phyloP scores from a whole-genome alignment of 2,888 invertebrate species.

The Unio delphinus region DNA sequence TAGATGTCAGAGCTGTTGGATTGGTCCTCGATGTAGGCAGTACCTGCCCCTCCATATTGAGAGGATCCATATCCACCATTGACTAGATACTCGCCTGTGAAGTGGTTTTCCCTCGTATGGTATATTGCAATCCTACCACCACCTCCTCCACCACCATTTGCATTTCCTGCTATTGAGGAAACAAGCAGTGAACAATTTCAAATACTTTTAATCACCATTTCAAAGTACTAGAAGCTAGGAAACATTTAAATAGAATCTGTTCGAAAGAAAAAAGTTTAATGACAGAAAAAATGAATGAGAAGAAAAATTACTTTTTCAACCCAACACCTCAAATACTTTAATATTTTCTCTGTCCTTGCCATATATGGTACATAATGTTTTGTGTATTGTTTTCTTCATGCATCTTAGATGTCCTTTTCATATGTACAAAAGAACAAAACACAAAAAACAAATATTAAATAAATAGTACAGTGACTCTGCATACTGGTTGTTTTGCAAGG shows the following conservation, averaged over 20 bases:
- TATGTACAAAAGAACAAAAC: too few species aligned
- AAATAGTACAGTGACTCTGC: too few species aligned
- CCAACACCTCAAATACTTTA: too few species aligned
- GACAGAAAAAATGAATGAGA: not conserved
- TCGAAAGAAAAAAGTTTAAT: not conserved
- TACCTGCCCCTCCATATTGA: slow-evolving; percentile 52
- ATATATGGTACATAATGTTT: too few species aligned
- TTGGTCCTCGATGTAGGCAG: slow-evolving; percentile 41
- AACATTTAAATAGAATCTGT: not conserved
- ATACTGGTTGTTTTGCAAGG: too few species aligned
- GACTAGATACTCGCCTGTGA: slow-evolving; percentile 42
- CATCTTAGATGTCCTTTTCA: too few species aligned
- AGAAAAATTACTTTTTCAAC: not conserved
- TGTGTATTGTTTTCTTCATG: too few species aligned
- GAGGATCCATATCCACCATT: slow-evolving; percentile 43
- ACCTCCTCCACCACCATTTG: slow-evolving; percentile 50
- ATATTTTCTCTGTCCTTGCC: too few species aligned
- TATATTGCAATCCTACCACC: slow-evolving; percentile 59
- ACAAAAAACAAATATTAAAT: too few species aligned
- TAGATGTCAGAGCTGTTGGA: slow-evolving; percentile 10
- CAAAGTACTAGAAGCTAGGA: not conserved
- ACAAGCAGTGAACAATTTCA: not conserved
- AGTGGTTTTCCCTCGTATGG: slow-evolving; percentile 47
- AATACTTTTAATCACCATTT: not conserved
- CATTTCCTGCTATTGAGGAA: slow-evolving; percentile 24